Evolutionary conservation across 2,888 invertebrate species (phyloP).

Genomic region (Acanthosepion esculentum): DNA sequence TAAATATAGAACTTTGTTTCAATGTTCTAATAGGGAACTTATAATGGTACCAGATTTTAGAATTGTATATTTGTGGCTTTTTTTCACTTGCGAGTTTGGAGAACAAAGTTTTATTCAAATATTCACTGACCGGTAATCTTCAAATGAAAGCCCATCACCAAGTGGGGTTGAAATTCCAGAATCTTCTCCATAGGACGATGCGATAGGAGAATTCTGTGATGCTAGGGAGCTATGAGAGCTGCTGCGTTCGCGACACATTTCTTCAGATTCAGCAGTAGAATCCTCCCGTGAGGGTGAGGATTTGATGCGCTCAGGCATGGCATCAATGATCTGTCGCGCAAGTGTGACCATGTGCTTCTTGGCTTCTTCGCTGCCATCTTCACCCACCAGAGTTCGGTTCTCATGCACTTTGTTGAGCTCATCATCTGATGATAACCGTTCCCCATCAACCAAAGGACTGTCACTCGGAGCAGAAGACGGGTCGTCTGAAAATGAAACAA

Average conservation of each 20-base stretch:
- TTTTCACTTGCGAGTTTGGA: too few species aligned
- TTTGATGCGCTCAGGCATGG: conserved; percentile 98
- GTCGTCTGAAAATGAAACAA: conserved; percentile 59
- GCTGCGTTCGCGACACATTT: conserved; percentile 76
- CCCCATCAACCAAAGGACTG: conserved; percentile 70
- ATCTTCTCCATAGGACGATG: conserved; percentile 75
- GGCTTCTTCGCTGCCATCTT: conserved; percentile 56
- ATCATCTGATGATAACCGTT: conserved; percentile 69
- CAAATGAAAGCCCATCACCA: conserved; percentile 71
- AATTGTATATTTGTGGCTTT: too few species aligned
- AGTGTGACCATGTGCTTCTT: conserved; percentile 80
- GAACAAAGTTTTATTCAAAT: background rate
- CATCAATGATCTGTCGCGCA: conserved; percentile 98
- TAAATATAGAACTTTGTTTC: too few species aligned
- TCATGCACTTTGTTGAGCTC: conserved; percentile 56
- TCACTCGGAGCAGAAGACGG: conserved; percentile 59
- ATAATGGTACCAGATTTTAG: too few species aligned
- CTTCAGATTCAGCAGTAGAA: conserved; percentile 57
- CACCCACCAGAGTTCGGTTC: conserved; percentile 47
- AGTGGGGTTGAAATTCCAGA: conserved; percentile 74
- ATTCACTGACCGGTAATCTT: conserved; percentile 70
- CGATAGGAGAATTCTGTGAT: conserved; percentile 67
- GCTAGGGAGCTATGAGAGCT: conserved; percentile 83
- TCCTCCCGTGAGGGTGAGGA: conserved; percentile 77
- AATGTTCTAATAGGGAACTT: too few species aligned